These are phyloP conservation scores for Xiphydria camelus DNA, from an alignment of 2,888 invertebrate genomes.

Conservation along the genomic window DNA sequence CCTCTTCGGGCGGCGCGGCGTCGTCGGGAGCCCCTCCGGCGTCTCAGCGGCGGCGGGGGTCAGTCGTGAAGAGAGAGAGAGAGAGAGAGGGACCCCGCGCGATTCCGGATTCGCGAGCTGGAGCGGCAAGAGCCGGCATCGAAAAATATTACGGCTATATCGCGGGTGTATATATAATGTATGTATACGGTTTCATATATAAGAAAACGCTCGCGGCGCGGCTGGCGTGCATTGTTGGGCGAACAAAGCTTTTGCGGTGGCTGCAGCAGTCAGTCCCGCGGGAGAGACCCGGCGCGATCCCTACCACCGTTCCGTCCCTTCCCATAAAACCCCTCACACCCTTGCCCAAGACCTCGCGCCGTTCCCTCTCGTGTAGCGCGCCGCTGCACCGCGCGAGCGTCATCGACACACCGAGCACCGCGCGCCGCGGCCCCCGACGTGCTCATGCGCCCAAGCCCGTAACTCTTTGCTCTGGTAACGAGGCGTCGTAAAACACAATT, in stretches of 20 bases:
- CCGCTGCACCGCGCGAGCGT: background rate
- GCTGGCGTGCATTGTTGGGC: conserved; percentile 44
- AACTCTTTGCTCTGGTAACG: conserved; percentile 53
- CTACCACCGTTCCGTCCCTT: conserved; percentile 33
- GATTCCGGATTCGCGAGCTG: too few relatives aligned
- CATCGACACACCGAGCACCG: background rate
- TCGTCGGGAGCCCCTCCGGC: too few relatives aligned
- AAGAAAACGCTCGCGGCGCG: conserved; percentile 33
- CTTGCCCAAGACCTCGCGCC: conserved; percentile 15
- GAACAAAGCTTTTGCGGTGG: conserved; percentile 43
- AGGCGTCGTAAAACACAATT: conserved; percentile 57
- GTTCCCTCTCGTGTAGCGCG: conserved; percentile 6
- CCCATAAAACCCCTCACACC: conserved; percentile 42
- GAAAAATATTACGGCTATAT: conserved; percentile 44
- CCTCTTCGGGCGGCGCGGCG: too few relatives aligned
- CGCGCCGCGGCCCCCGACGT: conserved; percentile 16
- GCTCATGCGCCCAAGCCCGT: conserved; percentile 36
- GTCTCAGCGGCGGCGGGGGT: background rate
- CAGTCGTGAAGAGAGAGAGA: background rate
- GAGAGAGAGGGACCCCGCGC: too few relatives aligned
- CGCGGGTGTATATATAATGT: conserved; percentile 38
- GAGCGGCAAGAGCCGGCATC: too few relatives aligned
- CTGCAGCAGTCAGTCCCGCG: conserved; percentile 6
- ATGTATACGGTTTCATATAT: conserved; percentile 40
- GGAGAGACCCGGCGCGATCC: background rate